Evolutionary conservation across 2,113 vertebrate genomes (phyloP).

Genomic region (Tragelaphus scriptus): DNA sequence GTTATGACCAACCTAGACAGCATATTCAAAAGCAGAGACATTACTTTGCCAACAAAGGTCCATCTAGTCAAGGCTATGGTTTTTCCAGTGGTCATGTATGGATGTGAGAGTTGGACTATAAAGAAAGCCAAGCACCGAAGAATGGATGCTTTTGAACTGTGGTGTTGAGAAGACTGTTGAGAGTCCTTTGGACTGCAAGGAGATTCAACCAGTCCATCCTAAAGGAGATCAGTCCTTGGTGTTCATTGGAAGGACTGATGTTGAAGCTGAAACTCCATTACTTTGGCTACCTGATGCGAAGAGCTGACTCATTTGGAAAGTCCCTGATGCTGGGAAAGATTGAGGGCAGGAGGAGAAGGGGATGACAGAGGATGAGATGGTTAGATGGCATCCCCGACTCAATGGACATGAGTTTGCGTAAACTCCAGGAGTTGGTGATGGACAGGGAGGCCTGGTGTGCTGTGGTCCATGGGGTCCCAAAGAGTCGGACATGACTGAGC

Average conservation of each 20-base stretch:
- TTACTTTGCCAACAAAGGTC: background rate
- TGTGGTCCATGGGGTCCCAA: accelerated
- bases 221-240: background rate
- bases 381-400: background rate
- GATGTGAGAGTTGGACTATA: background rate
- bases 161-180: background rate
- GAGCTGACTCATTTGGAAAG: background rate
- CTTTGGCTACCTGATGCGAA: background rate
- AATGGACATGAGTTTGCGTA: background rate
- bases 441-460: background rate
- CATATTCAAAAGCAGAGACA: background rate
- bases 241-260: background rate
- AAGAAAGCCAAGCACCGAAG: background rate
- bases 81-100: background rate
- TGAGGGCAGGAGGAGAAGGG: background rate
- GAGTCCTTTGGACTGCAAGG: background rate
- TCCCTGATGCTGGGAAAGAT: background rate
- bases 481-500: background rate
- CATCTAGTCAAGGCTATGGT: accelerated
- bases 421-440: background rate
- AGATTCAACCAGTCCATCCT: background rate
- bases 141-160: background rate
- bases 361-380: background rate
- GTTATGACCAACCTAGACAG: background rate
- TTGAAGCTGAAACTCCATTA: background rate